These are phyloP conservation scores for Lampris megalopsis DNA, from an alignment of 2,113 vertebrate genomes.

Conservation along the genomic window DNA sequence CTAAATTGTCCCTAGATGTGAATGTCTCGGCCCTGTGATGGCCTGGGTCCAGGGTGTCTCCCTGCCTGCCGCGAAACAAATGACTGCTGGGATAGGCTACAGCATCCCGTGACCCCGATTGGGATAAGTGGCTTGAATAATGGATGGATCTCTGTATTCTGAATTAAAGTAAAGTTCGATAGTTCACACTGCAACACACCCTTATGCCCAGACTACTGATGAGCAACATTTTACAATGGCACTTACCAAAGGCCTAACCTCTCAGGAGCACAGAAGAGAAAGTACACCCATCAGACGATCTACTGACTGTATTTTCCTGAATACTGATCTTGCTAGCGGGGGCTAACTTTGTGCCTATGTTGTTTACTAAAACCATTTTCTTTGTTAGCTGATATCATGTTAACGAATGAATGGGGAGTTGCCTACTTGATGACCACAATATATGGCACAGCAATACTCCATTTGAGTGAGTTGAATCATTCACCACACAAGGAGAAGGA, in stretches of 20 bases:
- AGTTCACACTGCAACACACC: constrained; percentile 51
- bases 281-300: too few relatives aligned
- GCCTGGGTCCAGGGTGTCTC: too few relatives aligned
- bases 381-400: constrained; percentile 69
- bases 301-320: background rate
- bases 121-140: constrained; percentile 57
- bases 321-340: constrained; percentile 45
- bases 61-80: background rate
- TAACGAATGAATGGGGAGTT: constrained; percentile 78
- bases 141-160: constrained; percentile 44
- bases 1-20: too few relatives aligned
- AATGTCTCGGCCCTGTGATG: too few relatives aligned
- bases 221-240: constrained; percentile 51
- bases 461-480: constrained; percentile 77
- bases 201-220: constrained; percentile 53
- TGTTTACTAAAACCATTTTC: constrained; percentile 71
- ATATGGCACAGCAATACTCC: constrained; percentile 71
- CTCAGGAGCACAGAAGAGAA: constrained; percentile 10
- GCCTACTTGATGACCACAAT: constrained; percentile 75
- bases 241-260: constrained; percentile 44
- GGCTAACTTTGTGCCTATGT: constrained; percentile 66
- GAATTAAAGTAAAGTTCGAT: constrained; percentile 54
- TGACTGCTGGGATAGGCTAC: too few relatives aligned
- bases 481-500: constrained; percentile 42
- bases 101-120: background rate